Conservation (phyloP, 2,888 invertebrate genomes). For the Melinopterus prodromus region DNA sequence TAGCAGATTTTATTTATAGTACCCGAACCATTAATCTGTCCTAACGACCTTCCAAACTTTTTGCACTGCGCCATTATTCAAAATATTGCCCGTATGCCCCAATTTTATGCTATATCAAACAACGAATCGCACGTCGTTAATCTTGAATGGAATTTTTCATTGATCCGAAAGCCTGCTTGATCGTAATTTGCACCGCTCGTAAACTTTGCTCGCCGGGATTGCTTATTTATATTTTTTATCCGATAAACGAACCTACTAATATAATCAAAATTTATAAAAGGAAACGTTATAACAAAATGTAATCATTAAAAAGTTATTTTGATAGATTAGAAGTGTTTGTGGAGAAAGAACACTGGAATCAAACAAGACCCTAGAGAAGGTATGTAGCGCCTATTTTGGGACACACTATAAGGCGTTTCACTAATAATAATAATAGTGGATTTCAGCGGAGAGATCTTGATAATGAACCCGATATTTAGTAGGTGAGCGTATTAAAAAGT, state of each 20-base stretch:
- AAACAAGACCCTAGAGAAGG: background rate
- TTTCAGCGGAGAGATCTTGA: constrained; percentile 10
- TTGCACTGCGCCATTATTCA: background rate
- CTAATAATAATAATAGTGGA: background rate
- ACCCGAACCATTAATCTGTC: background rate
- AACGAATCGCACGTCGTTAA: background rate
- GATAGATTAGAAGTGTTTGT: too few species aligned
- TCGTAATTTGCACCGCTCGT: background rate
- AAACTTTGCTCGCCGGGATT: background rate
- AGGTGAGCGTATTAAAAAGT: constrained; percentile 12
- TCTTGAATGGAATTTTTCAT: background rate
- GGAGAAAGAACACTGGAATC: background rate
- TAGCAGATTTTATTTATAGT: background rate
- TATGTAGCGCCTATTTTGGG: background rate
- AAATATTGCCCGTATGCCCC: background rate
- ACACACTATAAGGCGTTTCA: background rate
- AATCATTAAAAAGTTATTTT: too few species aligned
- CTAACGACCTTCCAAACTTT: background rate
- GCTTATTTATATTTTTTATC: background rate
- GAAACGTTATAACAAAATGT: too few species aligned
- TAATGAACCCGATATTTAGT: constrained; percentile 24
- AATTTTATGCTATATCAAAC: background rate
- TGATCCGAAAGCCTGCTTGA: background rate
- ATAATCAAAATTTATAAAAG: background rate
- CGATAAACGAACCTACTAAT: background rate